Evolutionary conservation across 2,888 invertebrate genomes (phyloP).

Genomic region (Mayetiola destructor): DNA sequence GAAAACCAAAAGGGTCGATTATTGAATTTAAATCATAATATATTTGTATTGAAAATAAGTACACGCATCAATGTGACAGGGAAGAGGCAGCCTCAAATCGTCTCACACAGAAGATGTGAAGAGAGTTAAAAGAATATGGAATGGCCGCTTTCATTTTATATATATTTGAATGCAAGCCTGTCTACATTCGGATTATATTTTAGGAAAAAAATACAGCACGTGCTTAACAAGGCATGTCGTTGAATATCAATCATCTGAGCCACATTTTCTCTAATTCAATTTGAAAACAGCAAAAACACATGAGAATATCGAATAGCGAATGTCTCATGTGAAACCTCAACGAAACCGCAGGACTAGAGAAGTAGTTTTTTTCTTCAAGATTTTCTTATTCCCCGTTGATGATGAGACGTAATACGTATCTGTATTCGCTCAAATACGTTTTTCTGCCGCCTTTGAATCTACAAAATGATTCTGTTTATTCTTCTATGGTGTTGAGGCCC

Average conservation of each 20-base stretch:
- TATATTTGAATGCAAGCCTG: background rate
- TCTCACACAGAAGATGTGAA: background rate
- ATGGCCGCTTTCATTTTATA: slow-evolving; percentile 5
- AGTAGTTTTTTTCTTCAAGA: too few relatives aligned
- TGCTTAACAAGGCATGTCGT: slow-evolving; percentile 11
- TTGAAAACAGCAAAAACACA: slow-evolving; percentile 7
- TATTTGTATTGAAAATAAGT: slow-evolving; percentile 11
- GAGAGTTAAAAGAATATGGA: background rate
- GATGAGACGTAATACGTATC: too few relatives aligned
- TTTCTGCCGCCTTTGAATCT: too few relatives aligned
- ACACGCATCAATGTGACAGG: background rate
- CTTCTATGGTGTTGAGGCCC: too few relatives aligned
- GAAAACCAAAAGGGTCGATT: slow-evolving; percentile 3
- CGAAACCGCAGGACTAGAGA: too few relatives aligned
- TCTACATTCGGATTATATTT: background rate
- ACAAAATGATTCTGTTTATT: too few relatives aligned
- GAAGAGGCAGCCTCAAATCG: background rate
- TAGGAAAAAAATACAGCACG: background rate
- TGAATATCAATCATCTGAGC: slow-evolving; percentile 11
- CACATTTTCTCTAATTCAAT: slow-evolving; percentile 11
- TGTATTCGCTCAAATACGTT: too few relatives aligned
- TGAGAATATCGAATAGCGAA: background rate
- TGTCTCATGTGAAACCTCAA: background rate
- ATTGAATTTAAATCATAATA: slow-evolving; percentile 12
- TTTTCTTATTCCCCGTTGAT: too few relatives aligned